Evolutionary conservation across 2,797 vertebrate genomes (phyloP).

Genomic region (Microhierax caerulescens): DNA sequence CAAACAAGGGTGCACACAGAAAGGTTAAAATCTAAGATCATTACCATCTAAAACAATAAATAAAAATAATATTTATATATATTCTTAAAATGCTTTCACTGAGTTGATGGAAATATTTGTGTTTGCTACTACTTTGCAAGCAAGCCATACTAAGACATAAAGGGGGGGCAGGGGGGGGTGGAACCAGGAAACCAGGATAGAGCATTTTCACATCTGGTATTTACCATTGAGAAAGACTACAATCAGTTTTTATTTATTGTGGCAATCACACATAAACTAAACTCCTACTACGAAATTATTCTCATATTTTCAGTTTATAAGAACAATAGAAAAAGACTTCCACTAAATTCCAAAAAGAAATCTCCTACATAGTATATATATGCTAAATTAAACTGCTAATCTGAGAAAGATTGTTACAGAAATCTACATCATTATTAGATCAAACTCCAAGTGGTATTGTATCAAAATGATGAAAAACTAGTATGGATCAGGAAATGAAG

Average conservation of each 20-base stretch:
- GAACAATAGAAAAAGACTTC: constrained; percentile 9
- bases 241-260: not conserved
- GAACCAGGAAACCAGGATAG: not conserved
- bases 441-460: constrained; percentile 8
- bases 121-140: not conserved
- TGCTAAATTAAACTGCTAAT: constrained; percentile 27
- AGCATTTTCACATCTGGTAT: not conserved
- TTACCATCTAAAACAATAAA: not conserved
- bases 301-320: constrained; percentile 24
- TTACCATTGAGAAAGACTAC: not conserved
- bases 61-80: not conserved
- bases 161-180: too few species aligned
- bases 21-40: not conserved
- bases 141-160: not conserved
- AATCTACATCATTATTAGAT: constrained; percentile 5
- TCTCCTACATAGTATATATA: not conserved
- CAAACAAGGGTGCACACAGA: not conserved
- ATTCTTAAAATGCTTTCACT: not conserved
- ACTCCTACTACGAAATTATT: constrained; percentile 18
- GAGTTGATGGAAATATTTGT: not conserved
- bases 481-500: constrained; percentile 42
- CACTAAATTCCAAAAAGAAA: not conserved
- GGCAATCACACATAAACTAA: not conserved
- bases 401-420: constrained; percentile 33
- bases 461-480: constrained; percentile 48